Evolutionary conservation across 2,888 invertebrate species (phyloP).

Genomic region (Parasteatoda lunata): DNA sequence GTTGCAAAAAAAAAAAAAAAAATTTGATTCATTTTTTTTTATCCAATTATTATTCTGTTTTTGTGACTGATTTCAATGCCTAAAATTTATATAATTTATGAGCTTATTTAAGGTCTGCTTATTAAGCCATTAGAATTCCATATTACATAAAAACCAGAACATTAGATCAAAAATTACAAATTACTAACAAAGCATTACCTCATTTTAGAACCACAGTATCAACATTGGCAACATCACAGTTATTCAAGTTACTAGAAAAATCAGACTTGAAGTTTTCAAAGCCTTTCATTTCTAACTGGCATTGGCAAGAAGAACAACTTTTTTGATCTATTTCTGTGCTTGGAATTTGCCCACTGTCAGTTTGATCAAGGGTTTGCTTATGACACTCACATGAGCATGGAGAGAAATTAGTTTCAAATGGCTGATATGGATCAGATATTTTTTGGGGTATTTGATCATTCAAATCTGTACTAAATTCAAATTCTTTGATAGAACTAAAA

Average conservation of each 20-base stretch:
- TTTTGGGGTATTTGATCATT: conserved; percentile 16
- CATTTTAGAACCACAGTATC: not conserved
- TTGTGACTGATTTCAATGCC: too few species aligned
- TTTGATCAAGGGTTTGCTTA: conserved; percentile 3
- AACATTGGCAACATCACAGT: not conserved
- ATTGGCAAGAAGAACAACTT: conserved; percentile 35
- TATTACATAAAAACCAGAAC: too few species aligned
- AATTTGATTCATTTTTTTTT: too few species aligned
- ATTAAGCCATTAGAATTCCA: too few species aligned
- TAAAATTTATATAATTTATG: too few species aligned
- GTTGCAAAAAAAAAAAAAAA: too few species aligned
- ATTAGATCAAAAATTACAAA: too few species aligned
- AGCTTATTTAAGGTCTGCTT: too few species aligned
- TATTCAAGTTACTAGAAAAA: not conserved
- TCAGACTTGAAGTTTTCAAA: not conserved
- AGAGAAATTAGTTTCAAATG: conserved; percentile 48
- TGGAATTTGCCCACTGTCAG: not conserved
- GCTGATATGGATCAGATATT: conserved; percentile 28
- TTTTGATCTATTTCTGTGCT: not conserved
- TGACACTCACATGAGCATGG: conserved; percentile 58
- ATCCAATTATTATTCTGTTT: too few species aligned
- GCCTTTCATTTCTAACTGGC: conserved; percentile 21
- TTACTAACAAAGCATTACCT: not conserved
- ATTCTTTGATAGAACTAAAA: conserved; percentile 17
- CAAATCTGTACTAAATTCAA: not conserved